These are phyloP conservation scores for Schizopygopsis pylzovi DNA, from an alignment of 2,797 vertebrate species.

Conservation along the genomic window DNA sequence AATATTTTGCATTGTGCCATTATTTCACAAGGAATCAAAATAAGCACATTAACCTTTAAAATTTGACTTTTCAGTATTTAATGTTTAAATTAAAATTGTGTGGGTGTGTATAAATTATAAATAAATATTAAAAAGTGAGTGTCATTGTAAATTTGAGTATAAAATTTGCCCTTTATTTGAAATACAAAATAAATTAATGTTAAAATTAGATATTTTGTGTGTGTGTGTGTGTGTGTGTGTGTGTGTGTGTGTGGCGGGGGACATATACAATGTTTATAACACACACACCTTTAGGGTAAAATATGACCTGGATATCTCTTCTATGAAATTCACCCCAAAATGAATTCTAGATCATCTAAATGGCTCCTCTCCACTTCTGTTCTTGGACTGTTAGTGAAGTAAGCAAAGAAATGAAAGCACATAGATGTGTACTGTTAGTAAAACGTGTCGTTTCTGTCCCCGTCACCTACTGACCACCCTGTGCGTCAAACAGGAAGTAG, in stretches of 20 bases:
- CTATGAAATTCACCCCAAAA: background rate
- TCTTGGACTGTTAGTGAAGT: background rate
- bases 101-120: too few relatives aligned
- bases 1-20: background rate
- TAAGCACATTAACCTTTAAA: background rate
- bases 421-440: background rate
- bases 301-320: background rate
- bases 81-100: too few relatives aligned
- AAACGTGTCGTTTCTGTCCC: background rate
- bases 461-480: background rate
- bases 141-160: background rate
- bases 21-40: background rate
- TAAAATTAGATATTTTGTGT: background rate
- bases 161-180: background rate
- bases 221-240: too few relatives aligned
- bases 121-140: too few relatives aligned
- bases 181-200: background rate
- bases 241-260: too few relatives aligned
- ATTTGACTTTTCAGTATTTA: background rate
- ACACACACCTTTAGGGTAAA: background rate
- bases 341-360: background rate
- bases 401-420: background rate
- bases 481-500: slow-evolving; percentile 11
- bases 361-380: background rate
- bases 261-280: too few relatives aligned